Percentiles rank a stretch among this genome's conserved stretches.
phyloP scores from a whole-genome alignment of 2,888 invertebrate genomes.

The Lissonota sp. region DNA sequence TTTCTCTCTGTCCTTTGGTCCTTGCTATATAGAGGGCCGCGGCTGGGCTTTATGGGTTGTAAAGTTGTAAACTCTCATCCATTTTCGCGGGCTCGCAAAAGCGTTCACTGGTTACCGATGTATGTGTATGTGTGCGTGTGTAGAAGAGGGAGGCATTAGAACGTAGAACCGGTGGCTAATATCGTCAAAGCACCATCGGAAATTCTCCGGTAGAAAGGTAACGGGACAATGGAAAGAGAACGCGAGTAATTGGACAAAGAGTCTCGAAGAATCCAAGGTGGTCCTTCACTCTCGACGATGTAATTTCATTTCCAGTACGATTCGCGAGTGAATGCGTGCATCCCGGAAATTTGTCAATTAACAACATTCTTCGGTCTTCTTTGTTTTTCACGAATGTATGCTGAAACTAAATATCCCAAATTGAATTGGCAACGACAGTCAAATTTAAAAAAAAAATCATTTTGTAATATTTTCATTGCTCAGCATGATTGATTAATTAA shows the following conservation, averaged over 20 bases:
- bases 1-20: conserved; percentile 6
- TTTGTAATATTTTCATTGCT: no score
- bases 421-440: no score
- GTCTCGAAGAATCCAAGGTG: background rate
- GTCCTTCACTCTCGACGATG: conserved; percentile 7
- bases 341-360: conserved; percentile 7
- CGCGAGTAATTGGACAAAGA: conserved; percentile 62
- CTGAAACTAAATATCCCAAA: no score
- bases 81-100: conserved; percentile 59
- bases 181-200: conserved; percentile 62
- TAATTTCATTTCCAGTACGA: background rate
- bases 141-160: conserved; percentile 66
- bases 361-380: conserved; percentile 1
- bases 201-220: conserved; percentile 48
- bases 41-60: conserved; percentile 75
- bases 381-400: background rate
- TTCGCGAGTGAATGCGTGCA: background rate
- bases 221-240: no score
- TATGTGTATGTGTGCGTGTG: conserved; percentile 13
- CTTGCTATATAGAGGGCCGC: background rate
- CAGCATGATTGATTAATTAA: no score
- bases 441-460: no score
- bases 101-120: conserved; percentile 66
- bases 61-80: conserved; percentile 75
- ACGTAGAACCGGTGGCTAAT: conserved; percentile 66